Base-by-base conservation (phyloP, 1,140 invertebrate genomes). In the Caenorhabditis remanei region DNA sequence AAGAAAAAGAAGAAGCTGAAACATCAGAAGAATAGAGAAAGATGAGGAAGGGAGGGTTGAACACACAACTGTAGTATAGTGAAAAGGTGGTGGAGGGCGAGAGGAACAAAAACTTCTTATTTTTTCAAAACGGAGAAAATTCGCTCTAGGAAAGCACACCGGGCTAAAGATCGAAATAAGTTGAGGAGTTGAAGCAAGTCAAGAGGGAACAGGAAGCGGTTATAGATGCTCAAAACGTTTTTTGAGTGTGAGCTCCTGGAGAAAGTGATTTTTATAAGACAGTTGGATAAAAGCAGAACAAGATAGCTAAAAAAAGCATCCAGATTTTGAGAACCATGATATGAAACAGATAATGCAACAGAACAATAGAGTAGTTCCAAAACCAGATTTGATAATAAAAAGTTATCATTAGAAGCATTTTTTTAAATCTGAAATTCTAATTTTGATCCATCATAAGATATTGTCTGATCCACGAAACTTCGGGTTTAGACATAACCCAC, bases 1-100 rank as follows among this genome's bases (percentile, higher is more conserved):
- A 79, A 79, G 71, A 79, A 79, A 13, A 79, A 53, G 46, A 79
- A 79, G 46, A 79, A 79, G 71, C 46, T 32, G 46, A 50, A 79
- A 79, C 46, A 79, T 50, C 43, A 79, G n/a, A 13, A 40, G 53
- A 46, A n/a, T 40, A 19, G 8, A 32, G 14, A 32, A 16, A 79
- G 40, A 50, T 24, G 43, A 41, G 24, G 61, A 32, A 50, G 71
- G 53, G 46, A 53, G 43, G 71, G 50, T 53, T 53, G 50, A 53
- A 53, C 50, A 32, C 32, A 53, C 50, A 53, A 53, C 50, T 53
- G 50, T 67, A 67, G 63, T 67, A 67, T 67, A 67, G 63, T 61
- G 58, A 61, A 61, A 40, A 40, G 2, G 13, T 32, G 32, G 32
- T 32, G 32, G 32, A 32, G 32, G 32, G 11, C 50, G 71, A 79